Base-by-base conservation (phyloP, 2,888 invertebrate genomes). In the Meloe dianella region DNA sequence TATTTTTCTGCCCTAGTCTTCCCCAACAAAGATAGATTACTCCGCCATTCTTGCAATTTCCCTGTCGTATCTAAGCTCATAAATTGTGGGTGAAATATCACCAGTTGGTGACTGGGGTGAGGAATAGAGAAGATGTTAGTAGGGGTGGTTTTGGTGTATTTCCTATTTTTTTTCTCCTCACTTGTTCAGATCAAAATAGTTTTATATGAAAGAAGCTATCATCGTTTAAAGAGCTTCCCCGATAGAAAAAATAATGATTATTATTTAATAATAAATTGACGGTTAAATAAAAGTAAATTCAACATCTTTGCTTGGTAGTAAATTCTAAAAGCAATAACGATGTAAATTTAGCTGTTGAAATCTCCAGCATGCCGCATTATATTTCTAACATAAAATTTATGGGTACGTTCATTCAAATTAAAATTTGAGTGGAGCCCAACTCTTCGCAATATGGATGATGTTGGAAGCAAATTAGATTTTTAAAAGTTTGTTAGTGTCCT, bases 41-140 rank as follows among this genome's bases (percentile, higher is more conserved):
- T 89, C 90, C 91, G 90, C 91, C 92, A 92, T 92, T 92, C 92
- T 92, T 92, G 92, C 92, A 92, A 92, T 92, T 92, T 92, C 92
- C 91, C 92, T 92, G 92, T 92, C 92, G 92, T 92, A 92, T 91
- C 91, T 91, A 90, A 88, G 90, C 89, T 90, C 91, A 90, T 92
- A 92, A 92, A 92, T 92, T 90, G 89, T 86, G 87, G 85, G 90
- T 92, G 92, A 92, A 90, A 91, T 92, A 92, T 91, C 88, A 89
- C 86, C 86, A 84, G 85, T 81, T 80, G 80, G 81, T 78, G 80
- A 79, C 76, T 75, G 74, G 77, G 77, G 77, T 74, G 77, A 64
- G 66, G 60, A 63, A 63, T 66, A 64, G 66, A 68, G 66, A 65
- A 73, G 75, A 70, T 68, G 68, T 61, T 70, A 66, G 71, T 68